Percentiles rank a stretch among this genome's conserved stretches.
phyloP scores from a whole-genome alignment of 2,888 invertebrate genomes.

The Papilio gigon region DNA sequence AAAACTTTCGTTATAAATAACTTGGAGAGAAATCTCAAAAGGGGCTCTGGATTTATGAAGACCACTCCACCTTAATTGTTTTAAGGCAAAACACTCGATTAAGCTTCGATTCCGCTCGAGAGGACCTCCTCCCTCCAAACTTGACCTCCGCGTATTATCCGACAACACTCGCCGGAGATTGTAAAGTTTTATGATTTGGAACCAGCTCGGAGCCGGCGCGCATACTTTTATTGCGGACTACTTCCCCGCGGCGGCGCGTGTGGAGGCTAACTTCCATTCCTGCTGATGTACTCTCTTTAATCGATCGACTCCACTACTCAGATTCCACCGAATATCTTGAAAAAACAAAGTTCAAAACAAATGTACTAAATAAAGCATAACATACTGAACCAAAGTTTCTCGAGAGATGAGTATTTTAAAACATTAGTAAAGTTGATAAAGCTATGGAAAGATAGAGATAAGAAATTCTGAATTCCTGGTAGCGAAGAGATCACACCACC shows the following conservation, averaged over 20 bases:
- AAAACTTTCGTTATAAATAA: slow-evolving; percentile 58
- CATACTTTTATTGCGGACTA: slow-evolving; percentile 11
- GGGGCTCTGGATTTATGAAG: slow-evolving; percentile 53
- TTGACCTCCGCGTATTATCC: slow-evolving; percentile 35
- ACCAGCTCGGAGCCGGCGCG: not conserved
- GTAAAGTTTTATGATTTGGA: slow-evolving; percentile 15
- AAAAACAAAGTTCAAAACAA: too few relatives aligned
- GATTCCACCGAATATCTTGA: too few relatives aligned
- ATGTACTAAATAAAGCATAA: not conserved
- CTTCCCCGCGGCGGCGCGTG: too few relatives aligned
- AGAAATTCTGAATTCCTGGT: slow-evolving; percentile 21
- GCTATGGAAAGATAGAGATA: slow-evolving; percentile 8
- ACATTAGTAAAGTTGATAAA: slow-evolving; percentile 6
- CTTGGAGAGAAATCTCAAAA: slow-evolving; percentile 48
- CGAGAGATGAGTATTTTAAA: not conserved
- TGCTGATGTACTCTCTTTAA: too few relatives aligned
- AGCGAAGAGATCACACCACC: slow-evolving; percentile 53
- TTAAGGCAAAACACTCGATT: slow-evolving; percentile 51
- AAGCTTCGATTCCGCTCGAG: slow-evolving; percentile 45
- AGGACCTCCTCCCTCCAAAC: slow-evolving; percentile 28
- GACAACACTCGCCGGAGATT: slow-evolving; percentile 2
- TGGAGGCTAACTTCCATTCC: too few relatives aligned
- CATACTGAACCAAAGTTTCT: not conserved
- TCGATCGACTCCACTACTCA: too few relatives aligned
- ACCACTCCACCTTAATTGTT: slow-evolving; percentile 54